Base-by-base conservation (phyloP, 1,140 invertebrate genomes). In the Thaumatotibia leucotreta region DNA sequence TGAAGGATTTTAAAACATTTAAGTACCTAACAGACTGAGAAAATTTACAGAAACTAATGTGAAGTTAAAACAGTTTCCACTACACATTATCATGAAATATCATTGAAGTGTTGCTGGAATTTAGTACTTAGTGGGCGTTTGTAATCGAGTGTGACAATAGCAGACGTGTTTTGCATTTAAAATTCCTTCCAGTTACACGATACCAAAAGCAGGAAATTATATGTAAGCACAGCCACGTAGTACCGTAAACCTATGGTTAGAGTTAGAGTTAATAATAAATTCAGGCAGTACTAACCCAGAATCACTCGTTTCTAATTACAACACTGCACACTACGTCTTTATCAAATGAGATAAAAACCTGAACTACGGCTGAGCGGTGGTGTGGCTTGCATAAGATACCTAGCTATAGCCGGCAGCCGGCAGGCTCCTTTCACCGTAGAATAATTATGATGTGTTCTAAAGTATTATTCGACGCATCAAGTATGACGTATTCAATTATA, bases 301-400 rank as follows among this genome's bases (percentile, higher is more conserved):
- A 17, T 58, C 52, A 58, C 52, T 58, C 3, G 27, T 29, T 58
- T 58, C 23, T 58, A 27, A 58, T 14, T 58, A 58, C 23, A 31
- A 58, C 52, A 58, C 23, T n/a, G 52, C 52, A 24, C 52, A 24
- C 52, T 58, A 58, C 52, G 52, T 58, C 52, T 58, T 58, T 58
- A 58, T 58, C 52, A 58, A 58, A 58, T 58, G 52, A 58, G 52
- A 58, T 58, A 58, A 58, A 58, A 27, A 62, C 61, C 31, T 22
- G 61, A 23, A 62, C 61, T 58, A 62, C 61, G 32, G 61, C 31
- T 33, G 61, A 62, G 61, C 29, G 32, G 61, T 62, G 9, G 27
- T 23, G 27, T 8, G 27, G 61, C 61, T 62, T 33, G 61, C 9
- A 35, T 32, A 62, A 62, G 32, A 31, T 62, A 23, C 61, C 17